Base-by-base conservation (phyloP, 2,113 vertebrate species). In the Rana temporaria region DNA sequence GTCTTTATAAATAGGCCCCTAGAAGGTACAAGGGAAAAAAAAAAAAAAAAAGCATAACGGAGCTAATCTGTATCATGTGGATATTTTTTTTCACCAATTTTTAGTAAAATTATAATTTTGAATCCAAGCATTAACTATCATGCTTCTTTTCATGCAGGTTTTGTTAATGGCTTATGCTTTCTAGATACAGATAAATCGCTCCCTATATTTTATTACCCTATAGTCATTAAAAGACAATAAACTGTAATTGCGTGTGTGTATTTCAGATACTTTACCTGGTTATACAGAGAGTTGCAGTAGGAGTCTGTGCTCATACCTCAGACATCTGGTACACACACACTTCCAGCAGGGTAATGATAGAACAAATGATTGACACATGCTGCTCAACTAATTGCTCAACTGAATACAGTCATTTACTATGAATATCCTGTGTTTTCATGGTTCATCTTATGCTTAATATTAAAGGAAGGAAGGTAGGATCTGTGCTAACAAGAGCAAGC, bases 351-450 rank as follows among this genome's bases (percentile, higher is more conserved):
- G 68, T 81, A 73, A 73, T 81, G 79, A 81, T 73, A 65, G 56
- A 22, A 73, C 65, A 81, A 72, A 73, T 81, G 79, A 73, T 81
- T 81, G 79, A 81, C 79, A 73, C 69, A 65, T 53, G 69, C 79
- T 81, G 79, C 5, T 72, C 22, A 16, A 26, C 57, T 81, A 73
- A 81, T 81, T 62, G 48, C 18, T 6, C 20, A 30, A 19, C 42
- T 81, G 38, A 26, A 73, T 38, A 26, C 59, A 64, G 30, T 81
- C 60, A 72, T 73, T 30, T 65, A 30, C 59, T 52, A 38, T 24
- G 18, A 32, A 62, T 71, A 62, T 60, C 48, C 7, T 20, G 5
- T 52, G 18, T 19, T 38, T 80, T 70, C 32, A 32, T 14, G 17
- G 52, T 62, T 48, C 55, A 62, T 71, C 16, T 62, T n/a, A 26